Percentiles rank a stretch among this genome's conserved stretches.
These are phyloP conservation scores for Ptilorrhoa leucosticta DNA, from an alignment of 2,113 vertebrate species.

Conservation along the genomic window DNA sequence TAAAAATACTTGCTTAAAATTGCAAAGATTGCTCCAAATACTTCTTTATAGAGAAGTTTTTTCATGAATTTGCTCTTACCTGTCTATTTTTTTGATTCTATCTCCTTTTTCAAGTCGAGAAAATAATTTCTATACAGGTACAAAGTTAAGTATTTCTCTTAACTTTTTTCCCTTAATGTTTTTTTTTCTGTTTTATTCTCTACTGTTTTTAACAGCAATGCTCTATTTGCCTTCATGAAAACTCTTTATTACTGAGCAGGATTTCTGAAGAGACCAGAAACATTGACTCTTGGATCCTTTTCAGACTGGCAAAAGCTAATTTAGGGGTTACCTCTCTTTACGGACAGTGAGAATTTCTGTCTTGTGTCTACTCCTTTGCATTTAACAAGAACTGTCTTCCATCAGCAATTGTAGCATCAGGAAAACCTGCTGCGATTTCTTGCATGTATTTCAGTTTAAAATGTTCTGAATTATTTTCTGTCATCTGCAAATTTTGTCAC, in stretches of 20 bases:
- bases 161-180: background rate
- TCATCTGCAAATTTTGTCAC: background rate
- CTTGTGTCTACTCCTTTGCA: background rate
- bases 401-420: background rate
- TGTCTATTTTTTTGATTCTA: background rate
- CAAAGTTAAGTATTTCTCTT: background rate
- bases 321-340: background rate
- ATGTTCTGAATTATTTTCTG: background rate
- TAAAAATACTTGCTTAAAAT: background rate
- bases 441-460: background rate
- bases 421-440: background rate
- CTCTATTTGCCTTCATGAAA: background rate
- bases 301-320: background rate
- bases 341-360: background rate
- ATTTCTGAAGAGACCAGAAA: background rate
- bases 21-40: background rate
- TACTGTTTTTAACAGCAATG: background rate
- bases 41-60: background rate
- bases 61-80: background rate
- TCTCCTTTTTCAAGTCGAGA: background rate
- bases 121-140: background rate
- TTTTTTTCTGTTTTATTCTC: background rate
- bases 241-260: background rate
- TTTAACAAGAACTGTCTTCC: background rate
- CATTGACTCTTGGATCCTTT: background rate